Evolutionary conservation across 2,888 invertebrate species (phyloP), one percentile per base, ranked within the genome.

Genomic region (Dinocampus coccinellae): DNA sequence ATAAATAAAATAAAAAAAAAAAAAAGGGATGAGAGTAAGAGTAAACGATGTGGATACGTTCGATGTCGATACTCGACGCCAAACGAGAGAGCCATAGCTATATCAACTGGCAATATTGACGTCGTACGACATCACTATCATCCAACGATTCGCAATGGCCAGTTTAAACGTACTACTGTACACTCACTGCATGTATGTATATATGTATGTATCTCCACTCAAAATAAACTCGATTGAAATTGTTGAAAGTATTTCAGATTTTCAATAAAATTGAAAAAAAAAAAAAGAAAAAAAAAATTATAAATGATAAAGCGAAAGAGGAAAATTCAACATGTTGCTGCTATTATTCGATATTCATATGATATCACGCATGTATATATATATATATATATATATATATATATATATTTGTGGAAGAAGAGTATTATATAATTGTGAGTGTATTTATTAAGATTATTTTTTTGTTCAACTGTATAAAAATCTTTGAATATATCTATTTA

Each of bases 21-120:
- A n/a, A n/a, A n/a, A n/a, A n/a, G n/a, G n/a, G n/a, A n/a, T n/a
- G 53, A 53, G 53, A 22, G 52, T 10, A 24, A 52, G 65, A 53
- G 33, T n/a, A 52, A 65, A 52, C 16, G 52, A 65, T 26, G 33
- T 55, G 34, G n/a, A 53, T 34, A 53, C 34, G 53, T 53, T 65
- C 53, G 26, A 65, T 65, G 55, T 22, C 65, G 53, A 65, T 55
- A 53, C 65, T 65, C 65, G 53, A 65, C 55, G 55, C 26, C 63
- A 47, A 47, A 22, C 34, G 63, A 53, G 69, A 29, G 53, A 20
- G 57, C n/a, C 75, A 26, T 29, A 29, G 13, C 33, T 58, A 29
- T 77, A 81, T 79, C 76, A 77, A 78, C 73, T 77, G 70, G 76
- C 80, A 79, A 78, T 79, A 81, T 81, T 77, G 76, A 77, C 68